These are phyloP conservation scores for Bombus pyrosoma DNA, from an alignment of 1,140 invertebrate species.

Conservation along the genomic window DNA sequence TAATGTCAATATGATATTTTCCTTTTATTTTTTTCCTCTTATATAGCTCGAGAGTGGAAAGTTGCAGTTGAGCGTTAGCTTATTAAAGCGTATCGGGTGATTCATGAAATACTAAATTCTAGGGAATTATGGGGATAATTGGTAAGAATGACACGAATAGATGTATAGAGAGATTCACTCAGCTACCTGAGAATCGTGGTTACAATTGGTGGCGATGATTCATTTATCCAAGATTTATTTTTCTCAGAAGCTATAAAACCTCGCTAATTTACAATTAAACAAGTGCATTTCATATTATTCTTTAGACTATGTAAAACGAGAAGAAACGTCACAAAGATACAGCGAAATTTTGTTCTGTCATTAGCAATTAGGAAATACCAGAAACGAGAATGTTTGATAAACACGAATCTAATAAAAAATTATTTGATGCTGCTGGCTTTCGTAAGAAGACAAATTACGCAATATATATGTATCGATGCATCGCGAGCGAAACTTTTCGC, in stretches of 20 bases:
- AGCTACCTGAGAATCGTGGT: neutral
- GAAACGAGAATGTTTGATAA: neutral
- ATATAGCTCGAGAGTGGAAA: neutral
- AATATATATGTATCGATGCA: neutral
- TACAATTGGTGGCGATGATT: neutral
- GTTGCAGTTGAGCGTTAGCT: neutral
- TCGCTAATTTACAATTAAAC: neutral
- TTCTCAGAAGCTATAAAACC: neutral
- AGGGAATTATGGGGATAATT: neutral
- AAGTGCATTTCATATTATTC: neutral
- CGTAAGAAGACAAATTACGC: neutral
- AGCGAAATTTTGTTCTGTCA: neutral
- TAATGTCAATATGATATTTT: neutral
- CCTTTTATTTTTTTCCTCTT: neutral
- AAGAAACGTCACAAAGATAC: neutral
- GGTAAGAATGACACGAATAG: no score
- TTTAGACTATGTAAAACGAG: neutral
- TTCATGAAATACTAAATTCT: neutral
- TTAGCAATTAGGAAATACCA: neutral
- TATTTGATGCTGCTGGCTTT: neutral
- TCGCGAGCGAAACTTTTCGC: neutral
- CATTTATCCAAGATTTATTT: neutral
- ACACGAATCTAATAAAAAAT: neutral
- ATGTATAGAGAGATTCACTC: neutral
- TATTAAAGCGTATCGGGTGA: neutral